Percentiles rank a stretch among this genome's conserved stretches.
These are phyloP conservation scores for Macropodus opercularis DNA, from an alignment of 2,797 vertebrate genomes.

Conservation along the genomic window DNA sequence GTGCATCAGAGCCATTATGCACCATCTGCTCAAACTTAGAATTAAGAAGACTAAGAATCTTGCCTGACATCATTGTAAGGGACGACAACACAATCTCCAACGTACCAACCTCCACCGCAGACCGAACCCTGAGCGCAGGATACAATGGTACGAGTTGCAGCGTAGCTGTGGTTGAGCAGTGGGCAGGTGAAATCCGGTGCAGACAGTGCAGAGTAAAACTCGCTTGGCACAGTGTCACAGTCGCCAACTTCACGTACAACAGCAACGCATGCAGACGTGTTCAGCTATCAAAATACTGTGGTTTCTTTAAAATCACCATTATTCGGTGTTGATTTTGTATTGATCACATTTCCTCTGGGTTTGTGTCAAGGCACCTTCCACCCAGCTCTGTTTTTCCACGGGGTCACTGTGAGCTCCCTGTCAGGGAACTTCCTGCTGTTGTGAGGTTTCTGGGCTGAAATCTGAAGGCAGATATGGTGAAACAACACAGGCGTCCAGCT, in stretches of 20 bases:
- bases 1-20: too few species aligned
- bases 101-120: neutral
- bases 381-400: neutral
- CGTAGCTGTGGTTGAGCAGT: conserved; percentile 11
- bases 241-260: too few species aligned
- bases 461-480: neutral
- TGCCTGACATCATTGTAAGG: too few species aligned
- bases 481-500: conserved; percentile 27
- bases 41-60: too few species aligned
- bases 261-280: neutral
- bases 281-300: neutral
- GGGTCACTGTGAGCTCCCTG: neutral
- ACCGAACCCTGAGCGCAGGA: neutral
- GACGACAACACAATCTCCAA: too few species aligned
- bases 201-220: neutral
- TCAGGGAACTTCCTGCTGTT: conserved; percentile 49
- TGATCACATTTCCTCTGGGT: neutral
- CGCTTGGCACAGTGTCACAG: too few species aligned
- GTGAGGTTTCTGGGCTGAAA: conserved; percentile 22
- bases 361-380: neutral
- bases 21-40: too few species aligned
- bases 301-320: too few species aligned
- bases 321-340: neutral
- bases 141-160: neutral
- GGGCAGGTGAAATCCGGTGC: conserved; percentile 14